phyloP scores from a whole-genome alignment of 2,888 invertebrate species.

The Aleiodes leptofemur region DNA sequence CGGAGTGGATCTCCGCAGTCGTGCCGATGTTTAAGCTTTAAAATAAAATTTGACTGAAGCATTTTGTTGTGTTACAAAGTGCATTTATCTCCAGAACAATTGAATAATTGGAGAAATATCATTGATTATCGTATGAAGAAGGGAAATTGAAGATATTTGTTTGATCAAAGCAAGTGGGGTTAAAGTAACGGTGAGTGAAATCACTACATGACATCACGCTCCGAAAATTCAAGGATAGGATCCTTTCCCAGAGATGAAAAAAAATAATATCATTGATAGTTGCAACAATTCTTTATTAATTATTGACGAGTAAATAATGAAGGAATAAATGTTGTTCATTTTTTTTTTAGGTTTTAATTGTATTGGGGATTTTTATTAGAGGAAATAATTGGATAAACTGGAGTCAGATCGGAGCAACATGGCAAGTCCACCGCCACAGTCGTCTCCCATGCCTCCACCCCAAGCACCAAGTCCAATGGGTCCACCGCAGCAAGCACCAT shows the following conservation, averaged over 20 bases:
- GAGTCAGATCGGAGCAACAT: conserved; percentile 75
- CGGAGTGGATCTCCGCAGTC: too few species aligned
- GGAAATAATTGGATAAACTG: conserved; percentile 55
- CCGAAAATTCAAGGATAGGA: too few species aligned
- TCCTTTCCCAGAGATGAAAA: background rate
- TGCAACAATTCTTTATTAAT: conserved; percentile 1
- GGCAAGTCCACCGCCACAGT: conserved; percentile 91
- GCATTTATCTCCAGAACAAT: conserved; percentile 39
- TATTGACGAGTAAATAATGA: background rate
- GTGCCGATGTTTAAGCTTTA: too few species aligned
- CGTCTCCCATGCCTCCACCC: conserved; percentile 91
- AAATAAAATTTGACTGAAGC: conserved; percentile 29
- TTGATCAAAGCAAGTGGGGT: background rate
- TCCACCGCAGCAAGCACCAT: conserved; percentile 87
- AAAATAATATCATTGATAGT: background rate
- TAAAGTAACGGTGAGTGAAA: conserved; percentile 22
- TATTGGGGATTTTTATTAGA: conserved; percentile 21
- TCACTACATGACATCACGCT: too few species aligned
- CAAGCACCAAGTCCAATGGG: conserved; percentile 93
- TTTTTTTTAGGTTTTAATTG: conserved; percentile 13
- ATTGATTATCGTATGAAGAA: background rate
- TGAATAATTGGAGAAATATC: background rate
- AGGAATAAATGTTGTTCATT: conserved; percentile 1
- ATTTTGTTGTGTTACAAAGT: conserved; percentile 51
- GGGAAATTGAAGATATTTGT: background rate